phyloP scores from a whole-genome alignment of 2,797 vertebrate genomes.

The Prunella strophiata region DNA sequence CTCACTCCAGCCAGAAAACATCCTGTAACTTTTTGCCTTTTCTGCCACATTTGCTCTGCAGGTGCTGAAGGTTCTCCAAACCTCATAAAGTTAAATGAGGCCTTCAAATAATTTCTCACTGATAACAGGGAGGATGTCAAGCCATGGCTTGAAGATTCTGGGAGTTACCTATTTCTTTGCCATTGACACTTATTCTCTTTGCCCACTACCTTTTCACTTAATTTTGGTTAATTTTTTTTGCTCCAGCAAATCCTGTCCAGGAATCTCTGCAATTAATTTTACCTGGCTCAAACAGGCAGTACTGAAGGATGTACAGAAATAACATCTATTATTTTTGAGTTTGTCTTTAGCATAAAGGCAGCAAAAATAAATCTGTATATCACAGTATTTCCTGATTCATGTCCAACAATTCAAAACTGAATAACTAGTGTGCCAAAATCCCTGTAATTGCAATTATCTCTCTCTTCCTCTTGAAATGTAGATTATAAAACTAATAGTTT shows the following conservation, averaged over 20 bases:
- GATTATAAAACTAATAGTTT: constrained; percentile 2
- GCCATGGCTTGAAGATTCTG: background rate
- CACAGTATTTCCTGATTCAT: background rate
- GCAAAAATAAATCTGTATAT: background rate
- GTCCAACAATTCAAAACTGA: background rate
- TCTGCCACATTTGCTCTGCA: background rate
- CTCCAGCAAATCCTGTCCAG: background rate
- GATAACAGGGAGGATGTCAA: background rate
- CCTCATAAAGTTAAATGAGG: background rate
- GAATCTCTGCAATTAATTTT: background rate
- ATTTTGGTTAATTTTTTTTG: background rate
- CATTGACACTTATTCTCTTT: background rate
- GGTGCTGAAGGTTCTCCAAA: background rate
- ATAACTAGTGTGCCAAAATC: background rate
- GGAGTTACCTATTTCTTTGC: background rate
- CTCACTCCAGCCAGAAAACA: background rate
- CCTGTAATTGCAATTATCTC: background rate
- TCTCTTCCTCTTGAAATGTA: background rate
- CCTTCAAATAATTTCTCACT: background rate
- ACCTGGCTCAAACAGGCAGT: background rate
- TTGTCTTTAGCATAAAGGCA: background rate
- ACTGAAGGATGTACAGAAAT: background rate
- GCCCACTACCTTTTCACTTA: background rate
- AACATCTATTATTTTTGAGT: background rate
- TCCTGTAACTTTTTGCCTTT: background rate